phyloP scores from a whole-genome alignment of 2,113 vertebrate genomes.

The Poecilia latipinna region DNA sequence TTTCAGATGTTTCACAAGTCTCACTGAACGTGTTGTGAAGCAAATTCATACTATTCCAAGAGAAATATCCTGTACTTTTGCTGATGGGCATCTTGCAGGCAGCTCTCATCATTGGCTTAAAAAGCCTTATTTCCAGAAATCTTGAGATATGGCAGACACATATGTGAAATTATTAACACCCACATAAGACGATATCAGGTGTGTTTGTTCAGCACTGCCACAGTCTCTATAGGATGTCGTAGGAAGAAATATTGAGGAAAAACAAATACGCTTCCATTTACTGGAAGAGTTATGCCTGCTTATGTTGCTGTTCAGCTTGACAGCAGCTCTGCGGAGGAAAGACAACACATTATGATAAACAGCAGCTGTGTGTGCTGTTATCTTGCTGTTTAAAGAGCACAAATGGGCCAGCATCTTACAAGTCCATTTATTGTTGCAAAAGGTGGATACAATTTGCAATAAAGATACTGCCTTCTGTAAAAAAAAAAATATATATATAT shows the following conservation, averaged over 20 bases:
- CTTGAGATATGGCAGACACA: not conserved
- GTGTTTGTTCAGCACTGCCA: not conserved
- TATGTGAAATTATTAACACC: not conserved
- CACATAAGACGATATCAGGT: not conserved
- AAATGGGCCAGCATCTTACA: not conserved
- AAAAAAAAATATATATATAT: too few relatives aligned
- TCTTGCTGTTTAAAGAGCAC: not conserved
- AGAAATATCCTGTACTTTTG: not conserved
- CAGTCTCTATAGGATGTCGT: not conserved
- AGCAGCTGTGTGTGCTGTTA: not conserved
- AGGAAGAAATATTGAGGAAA: not conserved
- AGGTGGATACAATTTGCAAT: not conserved
- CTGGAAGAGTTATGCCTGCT: too few relatives aligned
- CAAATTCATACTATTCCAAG: not conserved
- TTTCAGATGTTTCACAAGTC: constrained; percentile 3
- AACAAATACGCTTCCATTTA: too few relatives aligned
- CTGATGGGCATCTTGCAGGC: not conserved
- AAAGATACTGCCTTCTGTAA: not conserved
- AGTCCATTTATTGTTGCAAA: not conserved
- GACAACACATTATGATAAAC: not conserved
- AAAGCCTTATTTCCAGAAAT: constrained; percentile 4
- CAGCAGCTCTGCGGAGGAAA: not conserved
- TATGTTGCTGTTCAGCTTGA: too few relatives aligned
- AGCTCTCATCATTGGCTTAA: not conserved
- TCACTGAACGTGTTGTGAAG: not conserved